Evolutionary conservation across 2,888 invertebrate species (phyloP).

Genomic region (Lordiphosa fenestrarum): DNA sequence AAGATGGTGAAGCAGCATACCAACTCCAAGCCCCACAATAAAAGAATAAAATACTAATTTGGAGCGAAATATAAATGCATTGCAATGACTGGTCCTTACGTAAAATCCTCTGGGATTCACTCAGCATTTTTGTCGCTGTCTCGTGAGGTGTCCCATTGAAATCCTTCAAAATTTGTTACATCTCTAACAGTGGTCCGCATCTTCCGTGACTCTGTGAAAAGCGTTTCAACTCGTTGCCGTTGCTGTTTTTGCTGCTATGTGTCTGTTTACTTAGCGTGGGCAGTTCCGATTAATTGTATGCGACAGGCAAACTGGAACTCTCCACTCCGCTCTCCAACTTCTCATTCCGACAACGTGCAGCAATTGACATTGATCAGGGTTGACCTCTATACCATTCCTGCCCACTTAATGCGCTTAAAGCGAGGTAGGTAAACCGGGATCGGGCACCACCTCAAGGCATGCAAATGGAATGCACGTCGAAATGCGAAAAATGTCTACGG

Average conservation of each 20-base stretch:
- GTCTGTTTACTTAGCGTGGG: conserved; percentile 22
- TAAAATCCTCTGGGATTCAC: too few species aligned
- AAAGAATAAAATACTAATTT: too few species aligned
- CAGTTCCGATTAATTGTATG: conserved; percentile 43
- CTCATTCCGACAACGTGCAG: conserved; percentile 33
- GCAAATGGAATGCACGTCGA: conserved; percentile 51
- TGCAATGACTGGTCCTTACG: too few species aligned
- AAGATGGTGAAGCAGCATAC: too few species aligned
- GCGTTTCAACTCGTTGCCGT: conserved; percentile 11
- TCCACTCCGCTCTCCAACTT: neutral
- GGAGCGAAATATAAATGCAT: too few species aligned
- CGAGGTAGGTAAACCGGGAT: conserved; percentile 23
- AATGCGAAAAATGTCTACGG: conserved; percentile 52
- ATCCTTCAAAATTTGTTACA: neutral
- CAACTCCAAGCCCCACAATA: too few species aligned
- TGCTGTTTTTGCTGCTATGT: conserved; percentile 3
- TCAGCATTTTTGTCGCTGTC: too few species aligned
- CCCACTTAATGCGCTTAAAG: conserved; percentile 57
- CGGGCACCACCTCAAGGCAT: conserved; percentile 38
- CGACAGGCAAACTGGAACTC: conserved; percentile 22
- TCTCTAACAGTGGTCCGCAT: conserved; percentile 1
- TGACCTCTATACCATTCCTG: conserved; percentile 38
- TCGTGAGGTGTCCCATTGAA: too few species aligned
- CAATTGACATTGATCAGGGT: conserved; percentile 62
- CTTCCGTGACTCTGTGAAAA: conserved; percentile 22